Evolutionary conservation across 2,888 invertebrate genomes (phyloP).

Genomic region (Chironomus riparius): DNA sequence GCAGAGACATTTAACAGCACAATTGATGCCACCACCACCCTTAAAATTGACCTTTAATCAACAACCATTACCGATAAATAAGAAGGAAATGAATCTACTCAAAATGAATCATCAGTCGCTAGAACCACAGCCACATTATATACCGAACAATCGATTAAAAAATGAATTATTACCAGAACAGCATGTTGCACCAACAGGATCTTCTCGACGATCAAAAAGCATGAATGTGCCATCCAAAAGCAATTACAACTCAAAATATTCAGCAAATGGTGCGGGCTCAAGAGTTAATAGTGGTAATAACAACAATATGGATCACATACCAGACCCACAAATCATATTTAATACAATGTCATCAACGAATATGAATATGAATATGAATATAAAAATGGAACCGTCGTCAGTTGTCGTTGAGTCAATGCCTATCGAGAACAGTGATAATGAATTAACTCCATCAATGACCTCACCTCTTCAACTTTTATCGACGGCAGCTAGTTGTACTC

Average conservation of each 20-base stretch:
- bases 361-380: too few species aligned
- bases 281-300: background rate
- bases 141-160: slow-evolving; percentile 1
- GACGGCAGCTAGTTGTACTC: slow-evolving; percentile 24
- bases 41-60: background rate
- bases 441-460: slow-evolving; percentile 12
- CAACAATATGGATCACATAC: slow-evolving; percentile 21
- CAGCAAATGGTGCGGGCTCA: slow-evolving; percentile 12
- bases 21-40: slow-evolving; percentile 16
- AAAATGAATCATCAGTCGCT: slow-evolving; percentile 8
- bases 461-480: slow-evolving; percentile 20
- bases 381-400: background rate
- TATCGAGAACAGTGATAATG: slow-evolving; percentile 7
- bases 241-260: slow-evolving; percentile 3
- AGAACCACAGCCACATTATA: slow-evolving; percentile 24
- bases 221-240: background rate
- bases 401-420: background rate
- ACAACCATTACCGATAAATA: background rate
- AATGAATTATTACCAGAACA: slow-evolving; percentile 7
- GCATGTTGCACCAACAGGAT: background rate
- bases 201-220: slow-evolving; percentile 2
- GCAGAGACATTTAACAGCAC: slow-evolving; percentile 16
- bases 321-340: slow-evolving; percentile 25
- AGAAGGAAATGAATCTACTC: slow-evolving; percentile 11
- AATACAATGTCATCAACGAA: slow-evolving; percentile 5